These are phyloP conservation scores for Monochamus alternatus DNA, from an alignment of 2,888 invertebrate genomes.

Conservation along the genomic window DNA sequence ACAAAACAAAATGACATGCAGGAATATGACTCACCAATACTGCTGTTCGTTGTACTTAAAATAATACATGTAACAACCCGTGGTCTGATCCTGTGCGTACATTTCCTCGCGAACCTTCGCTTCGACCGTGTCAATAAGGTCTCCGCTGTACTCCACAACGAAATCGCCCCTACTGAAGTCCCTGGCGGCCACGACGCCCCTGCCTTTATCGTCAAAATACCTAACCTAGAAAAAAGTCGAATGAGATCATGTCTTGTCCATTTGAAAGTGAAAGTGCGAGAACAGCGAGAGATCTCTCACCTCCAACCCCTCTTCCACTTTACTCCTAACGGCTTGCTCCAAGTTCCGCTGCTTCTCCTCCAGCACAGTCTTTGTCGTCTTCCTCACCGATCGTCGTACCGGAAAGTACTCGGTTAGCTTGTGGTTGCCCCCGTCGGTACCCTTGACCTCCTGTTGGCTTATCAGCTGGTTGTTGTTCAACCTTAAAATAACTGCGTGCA, in stretches of 20 bases:
- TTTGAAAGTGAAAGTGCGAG: no score
- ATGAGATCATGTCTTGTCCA: background rate
- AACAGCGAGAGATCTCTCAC: conserved; percentile 69
- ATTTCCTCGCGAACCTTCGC: conserved; percentile 87
- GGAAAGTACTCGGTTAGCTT: conserved; percentile 84
- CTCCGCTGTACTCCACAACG: conserved; percentile 97
- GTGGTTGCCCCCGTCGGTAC: conserved; percentile 45
- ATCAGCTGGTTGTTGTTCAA: conserved; percentile 37
- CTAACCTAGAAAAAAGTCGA: conserved; percentile 74
- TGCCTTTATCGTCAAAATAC: conserved; percentile 89
- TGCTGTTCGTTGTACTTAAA: conserved; percentile 92
- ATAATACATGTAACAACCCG: conserved; percentile 99
- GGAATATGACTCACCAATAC: conserved; percentile 84
- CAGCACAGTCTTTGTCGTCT: conserved; percentile 87
- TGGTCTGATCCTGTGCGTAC: conserved; percentile 88
- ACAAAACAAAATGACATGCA: background rate
- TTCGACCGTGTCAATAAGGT: conserved; percentile 87
- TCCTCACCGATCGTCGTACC: conserved; percentile 88
- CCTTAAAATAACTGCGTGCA: conserved; percentile 25
- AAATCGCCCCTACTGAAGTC: conserved; percentile 91
- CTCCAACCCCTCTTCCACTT: conserved; percentile 87
- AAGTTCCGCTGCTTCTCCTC: conserved; percentile 89
- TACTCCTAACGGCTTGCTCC: conserved; percentile 83
- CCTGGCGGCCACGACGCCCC: conserved; percentile 90
- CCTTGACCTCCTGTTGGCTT: conserved; percentile 30